Percentiles rank a stretch among this genome's conserved stretches.
Conservation (phyloP, 2,888 invertebrate genomes). For the Drymonia ruficornis region DNA sequence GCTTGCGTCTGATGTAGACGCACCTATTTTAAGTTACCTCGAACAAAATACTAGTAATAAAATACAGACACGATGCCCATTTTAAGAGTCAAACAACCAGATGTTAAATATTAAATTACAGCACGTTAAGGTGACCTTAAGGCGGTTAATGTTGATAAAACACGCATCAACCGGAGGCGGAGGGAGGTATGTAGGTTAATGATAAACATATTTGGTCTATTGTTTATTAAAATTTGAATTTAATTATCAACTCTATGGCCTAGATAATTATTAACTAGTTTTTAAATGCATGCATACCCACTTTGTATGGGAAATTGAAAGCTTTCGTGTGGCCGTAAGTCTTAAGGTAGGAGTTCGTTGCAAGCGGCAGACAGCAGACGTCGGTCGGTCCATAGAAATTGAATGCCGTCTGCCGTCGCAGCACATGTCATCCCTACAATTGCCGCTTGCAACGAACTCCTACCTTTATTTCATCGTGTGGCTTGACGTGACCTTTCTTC, state of each 20-base stretch:
- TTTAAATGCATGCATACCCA: neutral
- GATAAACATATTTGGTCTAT: neutral
- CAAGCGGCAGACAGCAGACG: too few species aligned
- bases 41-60: neutral
- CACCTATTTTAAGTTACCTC: neutral
- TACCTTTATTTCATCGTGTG: too few species aligned
- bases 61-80: neutral
- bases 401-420: too few species aligned
- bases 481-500: too few species aligned
- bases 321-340: too few species aligned
- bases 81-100: neutral
- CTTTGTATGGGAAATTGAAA: too few species aligned
- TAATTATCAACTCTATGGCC: neutral
- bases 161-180: neutral
- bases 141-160: neutral
- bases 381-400: too few species aligned
- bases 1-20: too few species aligned
- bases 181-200: neutral
- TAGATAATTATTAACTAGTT: neutral
- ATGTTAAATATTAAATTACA: slow-evolving; percentile 2
- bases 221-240: neutral
- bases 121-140: slow-evolving; percentile 1
- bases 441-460: too few species aligned
- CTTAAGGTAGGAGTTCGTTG: too few species aligned
- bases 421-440: too few species aligned